A percentile compares a stretch with the other conserved stretches of the same genome.
Conservation (phyloP, 1,140 invertebrate species). For the Eubasilissa regina region DNA sequence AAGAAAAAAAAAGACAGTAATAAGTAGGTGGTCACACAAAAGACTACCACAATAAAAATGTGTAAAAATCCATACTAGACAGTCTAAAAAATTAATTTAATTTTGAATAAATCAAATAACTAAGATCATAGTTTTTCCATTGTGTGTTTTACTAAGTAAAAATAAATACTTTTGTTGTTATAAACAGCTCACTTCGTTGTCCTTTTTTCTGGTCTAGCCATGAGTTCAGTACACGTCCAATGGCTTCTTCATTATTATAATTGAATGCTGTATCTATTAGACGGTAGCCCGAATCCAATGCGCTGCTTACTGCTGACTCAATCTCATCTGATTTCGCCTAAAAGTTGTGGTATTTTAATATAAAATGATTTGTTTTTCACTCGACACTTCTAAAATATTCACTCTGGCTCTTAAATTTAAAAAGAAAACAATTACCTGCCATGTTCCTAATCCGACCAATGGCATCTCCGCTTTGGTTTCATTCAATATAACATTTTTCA, state of each 20-base stretch:
- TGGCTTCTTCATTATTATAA: constrained; percentile 87
- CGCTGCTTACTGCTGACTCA: constrained; percentile 77
- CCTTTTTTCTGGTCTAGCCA: constrained; percentile 81
- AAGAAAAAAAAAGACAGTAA: too few relatives aligned
- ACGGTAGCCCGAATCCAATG: constrained; percentile 78
- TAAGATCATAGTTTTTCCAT: neutral
- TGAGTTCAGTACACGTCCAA: constrained; percentile 82
- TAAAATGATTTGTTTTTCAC: too few relatives aligned
- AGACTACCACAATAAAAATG: too few relatives aligned
- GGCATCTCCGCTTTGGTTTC: constrained; percentile 53
- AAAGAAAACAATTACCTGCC: constrained; percentile 51
- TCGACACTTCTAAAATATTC: too few relatives aligned
- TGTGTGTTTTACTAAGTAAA: constrained; percentile 7
- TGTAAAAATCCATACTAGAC: too few relatives aligned
- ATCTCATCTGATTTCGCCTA: constrained; percentile 81
- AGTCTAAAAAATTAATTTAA: too few relatives aligned
- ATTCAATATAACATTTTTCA: constrained; percentile 46
- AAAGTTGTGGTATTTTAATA: constrained; percentile 50
- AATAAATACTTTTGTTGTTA: constrained; percentile 82
- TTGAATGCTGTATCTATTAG: constrained; percentile 88
- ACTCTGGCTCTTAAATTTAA: neutral
- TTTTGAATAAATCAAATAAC: too few relatives aligned
- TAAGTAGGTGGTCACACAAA: too few relatives aligned
- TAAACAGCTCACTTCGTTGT: constrained; percentile 84
- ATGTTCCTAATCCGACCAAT: constrained; percentile 56